Conservation (phyloP, 1,140 invertebrate genomes). For the Phymorhynchus buccinoides region DNA sequence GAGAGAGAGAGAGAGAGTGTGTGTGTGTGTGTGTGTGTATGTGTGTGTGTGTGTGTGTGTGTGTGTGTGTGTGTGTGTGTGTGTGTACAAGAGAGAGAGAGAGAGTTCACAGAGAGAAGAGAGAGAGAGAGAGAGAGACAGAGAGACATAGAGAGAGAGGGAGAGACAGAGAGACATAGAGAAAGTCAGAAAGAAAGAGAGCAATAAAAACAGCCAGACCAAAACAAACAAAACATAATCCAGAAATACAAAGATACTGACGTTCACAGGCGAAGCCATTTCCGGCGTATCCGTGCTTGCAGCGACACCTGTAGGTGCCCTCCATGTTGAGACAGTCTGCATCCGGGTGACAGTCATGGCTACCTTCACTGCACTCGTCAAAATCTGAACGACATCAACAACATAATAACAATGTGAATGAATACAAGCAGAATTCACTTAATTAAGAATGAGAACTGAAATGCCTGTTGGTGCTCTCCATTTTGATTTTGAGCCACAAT, state of each 20-base stretch:
- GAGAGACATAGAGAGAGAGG: no score
- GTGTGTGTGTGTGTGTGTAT: no score
- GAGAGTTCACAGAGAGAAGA: no score
- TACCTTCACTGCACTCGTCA: constrained; percentile 53
- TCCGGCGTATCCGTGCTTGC: constrained; percentile 85
- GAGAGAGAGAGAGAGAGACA: no score
- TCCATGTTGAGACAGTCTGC: constrained; percentile 88
- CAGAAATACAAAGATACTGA: constrained; percentile 42
- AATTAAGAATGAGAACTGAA: no score
- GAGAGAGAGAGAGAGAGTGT: no score
- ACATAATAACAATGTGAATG: no score
- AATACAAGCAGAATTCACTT: no score
- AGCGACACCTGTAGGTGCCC: constrained; percentile 88
- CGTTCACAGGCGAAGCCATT: constrained; percentile 77
- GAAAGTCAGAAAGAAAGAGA: no score
- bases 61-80: constrained; percentile 3
- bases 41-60: constrained; percentile 3
- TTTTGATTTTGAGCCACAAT: no score
- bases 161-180: no score
- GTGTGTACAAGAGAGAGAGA: not conserved
- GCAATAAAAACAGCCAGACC: not conserved
- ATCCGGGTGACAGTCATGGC: constrained; percentile 79
- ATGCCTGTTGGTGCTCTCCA: no score
- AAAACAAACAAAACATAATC: not conserved
- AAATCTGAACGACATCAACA: constrained; percentile 48